Percentiles rank a stretch among this genome's conserved stretches.
These are phyloP conservation scores for Acanthornis magna DNA, from an alignment of 2,797 vertebrate species.

Conservation along the genomic window DNA sequence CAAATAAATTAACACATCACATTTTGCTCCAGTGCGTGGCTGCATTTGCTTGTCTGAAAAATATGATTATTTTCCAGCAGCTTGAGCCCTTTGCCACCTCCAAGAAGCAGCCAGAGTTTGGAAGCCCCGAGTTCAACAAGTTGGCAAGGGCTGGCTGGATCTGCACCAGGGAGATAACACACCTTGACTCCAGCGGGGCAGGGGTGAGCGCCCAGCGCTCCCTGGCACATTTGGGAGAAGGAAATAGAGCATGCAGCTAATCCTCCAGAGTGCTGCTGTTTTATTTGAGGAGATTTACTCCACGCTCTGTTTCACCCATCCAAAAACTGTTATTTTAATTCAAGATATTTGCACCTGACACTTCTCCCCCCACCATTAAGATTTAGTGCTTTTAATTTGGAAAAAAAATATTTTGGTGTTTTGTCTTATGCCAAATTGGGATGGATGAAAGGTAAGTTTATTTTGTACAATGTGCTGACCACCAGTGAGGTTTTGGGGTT, in stretches of 20 bases:
- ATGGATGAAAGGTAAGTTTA: not conserved
- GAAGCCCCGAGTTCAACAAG: conserved; percentile 26
- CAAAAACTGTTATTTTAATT: conserved; percentile 55
- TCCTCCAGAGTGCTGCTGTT: conserved; percentile 59
- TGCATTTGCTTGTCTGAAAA: not conserved
- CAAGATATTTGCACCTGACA: conserved; percentile 11
- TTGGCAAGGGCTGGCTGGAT: not conserved
- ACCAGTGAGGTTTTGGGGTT: not conserved
- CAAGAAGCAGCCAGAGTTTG: not conserved
- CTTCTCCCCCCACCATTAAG: not conserved
- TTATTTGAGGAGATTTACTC: conserved; percentile 69
- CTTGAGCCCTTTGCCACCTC: conserved; percentile 14
- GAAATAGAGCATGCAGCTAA: conserved; percentile 70
- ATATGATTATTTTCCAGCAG: not conserved
- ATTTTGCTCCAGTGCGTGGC: not conserved
- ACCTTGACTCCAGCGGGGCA: conserved; percentile 22
- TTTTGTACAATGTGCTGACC: not conserved
- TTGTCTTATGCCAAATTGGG: not conserved
- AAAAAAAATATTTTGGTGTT: not conserved
- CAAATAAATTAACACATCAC: conserved; percentile 17
- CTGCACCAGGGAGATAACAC: conserved; percentile 53
- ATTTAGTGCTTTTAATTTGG: conserved; percentile 12
- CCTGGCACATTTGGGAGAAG: conserved; percentile 39
- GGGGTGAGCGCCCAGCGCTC: conserved; percentile 52
- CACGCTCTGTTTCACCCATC: conserved; percentile 67